Conservation (phyloP, 1,140 invertebrate genomes). For the Ceratoteleas bidentatus region DNA sequence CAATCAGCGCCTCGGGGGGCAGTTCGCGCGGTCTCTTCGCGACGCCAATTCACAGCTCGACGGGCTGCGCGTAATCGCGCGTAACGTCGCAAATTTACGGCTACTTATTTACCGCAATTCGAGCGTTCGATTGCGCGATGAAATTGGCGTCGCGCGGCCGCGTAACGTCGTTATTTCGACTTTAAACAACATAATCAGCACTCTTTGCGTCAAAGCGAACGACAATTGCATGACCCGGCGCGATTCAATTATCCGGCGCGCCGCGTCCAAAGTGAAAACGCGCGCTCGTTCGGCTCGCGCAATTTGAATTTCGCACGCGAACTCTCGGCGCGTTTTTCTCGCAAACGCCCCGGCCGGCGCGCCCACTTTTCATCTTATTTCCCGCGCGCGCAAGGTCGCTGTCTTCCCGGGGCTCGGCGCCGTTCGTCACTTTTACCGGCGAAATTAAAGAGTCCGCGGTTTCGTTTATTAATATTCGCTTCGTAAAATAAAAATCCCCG, state of each 20-base stretch:
- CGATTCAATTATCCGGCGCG: constrained; percentile 22
- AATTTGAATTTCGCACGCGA: constrained; percentile 27
- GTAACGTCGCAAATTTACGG: constrained; percentile 58
- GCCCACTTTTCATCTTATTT: constrained; percentile 29
- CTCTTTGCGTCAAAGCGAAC: constrained; percentile 10
- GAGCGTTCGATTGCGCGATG: constrained; percentile 40
- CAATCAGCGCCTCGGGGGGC: constrained; percentile 49
- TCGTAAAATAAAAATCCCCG: too few species aligned
- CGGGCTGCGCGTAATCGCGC: constrained; percentile 58
- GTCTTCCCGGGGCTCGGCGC: neutral
- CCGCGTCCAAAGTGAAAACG: neutral
- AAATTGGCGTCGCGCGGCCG: constrained; percentile 8
- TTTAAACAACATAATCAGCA: constrained; percentile 37
- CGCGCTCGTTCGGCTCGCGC: too few species aligned
- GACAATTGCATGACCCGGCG: constrained; percentile 20
- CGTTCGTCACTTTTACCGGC: constrained; percentile 15
- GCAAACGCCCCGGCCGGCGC: too few species aligned
- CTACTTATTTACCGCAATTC: constrained; percentile 58
- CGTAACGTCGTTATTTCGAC: constrained; percentile 26
- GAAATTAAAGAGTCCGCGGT: constrained; percentile 1
- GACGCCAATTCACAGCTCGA: constrained; percentile 52
- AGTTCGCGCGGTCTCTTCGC: constrained; percentile 47
- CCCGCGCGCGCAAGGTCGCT: neutral
- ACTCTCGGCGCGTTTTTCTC: neutral
- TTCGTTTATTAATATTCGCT: constrained; percentile 24